These are phyloP conservation scores for Semaprochilodus insignis DNA, from an alignment of 2,797 vertebrate genomes.

Conservation along the genomic window DNA sequence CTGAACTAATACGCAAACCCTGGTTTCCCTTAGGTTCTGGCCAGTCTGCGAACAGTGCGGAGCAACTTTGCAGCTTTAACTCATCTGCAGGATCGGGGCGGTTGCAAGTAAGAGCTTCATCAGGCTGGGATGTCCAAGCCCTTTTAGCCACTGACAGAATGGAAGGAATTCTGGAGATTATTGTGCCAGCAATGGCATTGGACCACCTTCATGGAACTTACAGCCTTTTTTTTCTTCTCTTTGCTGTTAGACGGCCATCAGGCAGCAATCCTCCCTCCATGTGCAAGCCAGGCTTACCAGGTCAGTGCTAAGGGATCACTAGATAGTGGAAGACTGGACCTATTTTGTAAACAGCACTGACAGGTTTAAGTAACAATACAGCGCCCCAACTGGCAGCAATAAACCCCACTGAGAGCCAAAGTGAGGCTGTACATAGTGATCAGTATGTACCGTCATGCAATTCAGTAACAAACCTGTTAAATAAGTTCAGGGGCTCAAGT, in stretches of 20 bases:
- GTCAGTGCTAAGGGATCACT: conserved; percentile 72
- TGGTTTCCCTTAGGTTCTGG: conserved; percentile 83
- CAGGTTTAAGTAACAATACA: conserved; percentile 20
- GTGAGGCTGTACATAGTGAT: background rate
- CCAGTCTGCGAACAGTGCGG: conserved; percentile 90
- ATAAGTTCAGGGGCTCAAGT: background rate
- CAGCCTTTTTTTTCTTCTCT: conserved; percentile 20
- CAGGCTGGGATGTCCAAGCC: background rate
- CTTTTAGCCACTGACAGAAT: conserved; percentile 4
- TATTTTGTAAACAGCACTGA: conserved; percentile 28
- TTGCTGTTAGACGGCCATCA: conserved; percentile 74
- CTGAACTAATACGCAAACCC: background rate
- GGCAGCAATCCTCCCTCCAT: conserved; percentile 74
- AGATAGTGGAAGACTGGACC: background rate
- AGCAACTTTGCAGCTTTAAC: conserved; percentile 86
- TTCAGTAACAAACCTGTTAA: background rate
- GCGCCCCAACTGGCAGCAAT: background rate
- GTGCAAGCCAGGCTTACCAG: conserved; percentile 80
- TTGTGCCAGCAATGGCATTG: background rate
- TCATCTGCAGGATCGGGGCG: conserved; percentile 80
- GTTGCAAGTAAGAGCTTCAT: conserved; percentile 49
- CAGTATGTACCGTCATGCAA: background rate
- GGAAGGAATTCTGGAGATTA: conserved; percentile 9
- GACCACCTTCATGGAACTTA: conserved; percentile 33
- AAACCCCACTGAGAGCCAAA: background rate